These are phyloP conservation scores for Emmelina monodactyla DNA, from an alignment of 2,888 invertebrate genomes.

Conservation along the genomic window DNA sequence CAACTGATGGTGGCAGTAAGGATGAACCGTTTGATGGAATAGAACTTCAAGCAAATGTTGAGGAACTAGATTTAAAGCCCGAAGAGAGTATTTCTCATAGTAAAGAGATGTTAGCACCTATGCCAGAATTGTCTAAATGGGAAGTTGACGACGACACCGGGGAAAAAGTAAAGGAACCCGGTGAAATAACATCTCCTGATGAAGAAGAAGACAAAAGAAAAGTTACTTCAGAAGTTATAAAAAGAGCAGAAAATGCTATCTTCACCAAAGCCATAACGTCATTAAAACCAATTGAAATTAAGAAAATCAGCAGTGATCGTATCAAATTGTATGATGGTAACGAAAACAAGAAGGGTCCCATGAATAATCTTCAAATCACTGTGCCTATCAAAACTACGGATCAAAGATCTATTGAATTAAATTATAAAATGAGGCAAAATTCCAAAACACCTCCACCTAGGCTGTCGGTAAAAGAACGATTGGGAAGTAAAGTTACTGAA, in stretches of 20 bases:
- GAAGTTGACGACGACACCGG: conserved; percentile 73
- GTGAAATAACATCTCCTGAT: conserved; percentile 53
- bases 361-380: conserved; percentile 64
- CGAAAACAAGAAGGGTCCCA: conserved; percentile 32
- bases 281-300: conserved; percentile 78
- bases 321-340: conserved; percentile 70
- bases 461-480: conserved; percentile 79
- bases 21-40: conserved; percentile 66
- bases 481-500: conserved; percentile 75
- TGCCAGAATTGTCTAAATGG: conserved; percentile 89
- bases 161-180: conserved; percentile 50
- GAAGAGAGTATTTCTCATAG: conserved; percentile 44
- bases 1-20: conserved; percentile 40
- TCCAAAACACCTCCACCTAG: conserved; percentile 68
- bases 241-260: conserved; percentile 90
- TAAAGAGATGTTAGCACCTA: conserved; percentile 72
- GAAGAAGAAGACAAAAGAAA: conserved; percentile 69
- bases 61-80: conserved; percentile 62
- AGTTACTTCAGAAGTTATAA: conserved; percentile 86
- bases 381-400: conserved; percentile 55
- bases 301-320: conserved; percentile 75
- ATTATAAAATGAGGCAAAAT: conserved; percentile 45
- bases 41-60: conserved; percentile 64
- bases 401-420: conserved; percentile 51
- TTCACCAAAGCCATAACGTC: conserved; percentile 89